A percentile compares a stretch with the other conserved stretches of the same genome.
These are phyloP conservation scores for Onchidella celtica DNA, from an alignment of 2,888 invertebrate species.

Conservation along the genomic window DNA sequence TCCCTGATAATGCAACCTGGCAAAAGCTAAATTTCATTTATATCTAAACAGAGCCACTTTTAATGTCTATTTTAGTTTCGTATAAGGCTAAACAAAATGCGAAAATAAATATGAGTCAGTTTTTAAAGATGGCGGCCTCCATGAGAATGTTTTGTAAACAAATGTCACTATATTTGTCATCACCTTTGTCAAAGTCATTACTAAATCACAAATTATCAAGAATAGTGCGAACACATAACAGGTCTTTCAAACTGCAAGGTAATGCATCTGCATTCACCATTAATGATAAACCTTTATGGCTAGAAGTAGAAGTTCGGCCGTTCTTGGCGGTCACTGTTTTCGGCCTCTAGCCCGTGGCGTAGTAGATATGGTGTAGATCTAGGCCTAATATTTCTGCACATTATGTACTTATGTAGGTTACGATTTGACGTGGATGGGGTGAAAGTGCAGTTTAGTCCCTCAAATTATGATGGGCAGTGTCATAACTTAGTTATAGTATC, in stretches of 20 bases:
- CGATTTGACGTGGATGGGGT: too few species aligned
- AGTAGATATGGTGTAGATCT: too few species aligned
- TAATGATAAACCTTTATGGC: too few species aligned
- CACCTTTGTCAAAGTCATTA: neutral
- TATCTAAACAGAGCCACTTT: constrained; percentile 28
- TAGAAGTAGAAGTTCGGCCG: too few species aligned
- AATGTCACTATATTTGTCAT: neutral
- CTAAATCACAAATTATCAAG: neutral
- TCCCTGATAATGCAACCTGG: too few species aligned
- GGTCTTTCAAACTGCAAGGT: constrained; percentile 37
- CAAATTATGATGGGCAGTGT: too few species aligned
- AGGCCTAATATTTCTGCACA: too few species aligned
- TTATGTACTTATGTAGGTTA: too few species aligned
- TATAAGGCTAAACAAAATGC: neutral
- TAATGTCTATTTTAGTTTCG: constrained; percentile 13
- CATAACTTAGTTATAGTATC: too few species aligned
- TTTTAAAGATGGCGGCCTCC: constrained; percentile 53
- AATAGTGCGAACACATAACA: neutral
- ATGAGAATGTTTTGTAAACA: constrained; percentile 49
- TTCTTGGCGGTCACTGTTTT: too few species aligned
- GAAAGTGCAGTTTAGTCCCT: too few species aligned
- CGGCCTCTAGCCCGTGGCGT: too few species aligned
- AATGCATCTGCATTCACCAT: neutral
- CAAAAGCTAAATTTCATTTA: constrained; percentile 55
- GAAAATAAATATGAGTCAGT: neutral